A percentile compares a stretch with the other conserved stretches of the same genome.
phyloP scores from a whole-genome alignment of 2,888 invertebrate species.

The Galerucella calmariensis region DNA sequence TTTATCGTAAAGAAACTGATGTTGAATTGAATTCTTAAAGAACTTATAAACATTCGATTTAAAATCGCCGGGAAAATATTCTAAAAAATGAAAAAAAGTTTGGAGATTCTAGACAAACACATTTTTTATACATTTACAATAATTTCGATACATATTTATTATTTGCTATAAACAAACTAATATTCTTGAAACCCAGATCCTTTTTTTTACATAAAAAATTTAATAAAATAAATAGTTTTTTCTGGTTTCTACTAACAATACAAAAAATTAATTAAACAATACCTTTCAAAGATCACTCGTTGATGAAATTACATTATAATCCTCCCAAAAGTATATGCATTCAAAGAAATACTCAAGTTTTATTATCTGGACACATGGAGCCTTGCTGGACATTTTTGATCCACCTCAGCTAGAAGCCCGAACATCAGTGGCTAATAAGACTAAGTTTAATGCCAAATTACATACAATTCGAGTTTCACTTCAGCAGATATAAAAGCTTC shows the following conservation, averaged over 20 bases:
- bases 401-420: too few relatives aligned
- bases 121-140: constrained; percentile 11
- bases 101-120: constrained; percentile 18
- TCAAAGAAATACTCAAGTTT: too few relatives aligned
- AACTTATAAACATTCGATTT: not conserved
- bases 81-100: not conserved
- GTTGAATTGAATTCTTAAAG: not conserved
- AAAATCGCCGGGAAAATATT: not conserved
- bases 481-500: too few relatives aligned
- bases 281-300: not conserved
- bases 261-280: not conserved
- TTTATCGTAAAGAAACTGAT: too few relatives aligned
- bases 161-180: constrained; percentile 5
- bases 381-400: too few relatives aligned
- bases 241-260: not conserved
- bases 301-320: not conserved
- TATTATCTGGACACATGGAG: too few relatives aligned
- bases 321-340: not conserved
- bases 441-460: too few relatives aligned
- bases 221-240: too few relatives aligned
- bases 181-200: not conserved
- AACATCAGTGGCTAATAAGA: too few relatives aligned
- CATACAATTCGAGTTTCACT: too few relatives aligned
- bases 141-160: constrained; percentile 14
- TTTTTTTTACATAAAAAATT: not conserved